Percentiles rank a stretch among this genome's conserved stretches.
Conservation (phyloP, 2,797 vertebrate genomes). For the Periophthalmus magnuspinnatus region DNA sequence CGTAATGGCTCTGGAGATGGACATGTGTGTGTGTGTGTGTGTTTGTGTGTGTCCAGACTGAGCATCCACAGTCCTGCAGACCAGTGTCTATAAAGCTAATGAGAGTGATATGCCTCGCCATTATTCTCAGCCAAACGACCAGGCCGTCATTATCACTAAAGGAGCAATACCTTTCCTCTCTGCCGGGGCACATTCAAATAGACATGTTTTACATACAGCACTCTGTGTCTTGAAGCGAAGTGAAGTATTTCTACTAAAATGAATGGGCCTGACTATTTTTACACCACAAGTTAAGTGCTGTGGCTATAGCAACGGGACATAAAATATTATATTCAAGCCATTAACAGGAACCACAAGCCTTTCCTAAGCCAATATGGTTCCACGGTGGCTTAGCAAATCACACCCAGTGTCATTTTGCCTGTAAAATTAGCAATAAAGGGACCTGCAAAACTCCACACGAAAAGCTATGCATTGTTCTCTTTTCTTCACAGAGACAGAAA, state of each 20-base stretch:
- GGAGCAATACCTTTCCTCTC: slow-evolving; percentile 71
- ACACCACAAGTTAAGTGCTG: slow-evolving; percentile 73
- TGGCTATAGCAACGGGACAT: slow-evolving; percentile 76
- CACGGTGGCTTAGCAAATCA: slow-evolving; percentile 66
- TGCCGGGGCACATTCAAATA: slow-evolving; percentile 68
- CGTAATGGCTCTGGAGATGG: slow-evolving; percentile 96
- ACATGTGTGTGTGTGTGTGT: slow-evolving; percentile 82
- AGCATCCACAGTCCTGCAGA: slow-evolving; percentile 84
- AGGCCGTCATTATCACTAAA: slow-evolving; percentile 90
- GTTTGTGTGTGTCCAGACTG: slow-evolving; percentile 85
- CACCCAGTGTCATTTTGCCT: slow-evolving; percentile 60
- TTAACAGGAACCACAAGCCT: slow-evolving; percentile 70
- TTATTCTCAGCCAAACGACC: slow-evolving; percentile 93
- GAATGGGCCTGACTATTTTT: slow-evolving; percentile 77
- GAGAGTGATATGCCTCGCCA: slow-evolving; percentile 94
- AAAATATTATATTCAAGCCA: slow-evolving; percentile 75
- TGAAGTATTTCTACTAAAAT: slow-evolving; percentile 76
- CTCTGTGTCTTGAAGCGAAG: slow-evolving; percentile 67
- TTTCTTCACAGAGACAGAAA: not conserved
- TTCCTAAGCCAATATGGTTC: slow-evolving; percentile 71
- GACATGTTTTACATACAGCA: slow-evolving; percentile 68
- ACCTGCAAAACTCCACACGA: slow-evolving; percentile 48
- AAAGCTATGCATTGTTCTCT: slow-evolving; percentile 32
- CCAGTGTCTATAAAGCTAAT: slow-evolving; percentile 82
- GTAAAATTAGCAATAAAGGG: slow-evolving; percentile 68